These are phyloP conservation scores for Trichonephila inaurata DNA, from an alignment of 1,140 invertebrate genomes.

Conservation along the genomic window DNA sequence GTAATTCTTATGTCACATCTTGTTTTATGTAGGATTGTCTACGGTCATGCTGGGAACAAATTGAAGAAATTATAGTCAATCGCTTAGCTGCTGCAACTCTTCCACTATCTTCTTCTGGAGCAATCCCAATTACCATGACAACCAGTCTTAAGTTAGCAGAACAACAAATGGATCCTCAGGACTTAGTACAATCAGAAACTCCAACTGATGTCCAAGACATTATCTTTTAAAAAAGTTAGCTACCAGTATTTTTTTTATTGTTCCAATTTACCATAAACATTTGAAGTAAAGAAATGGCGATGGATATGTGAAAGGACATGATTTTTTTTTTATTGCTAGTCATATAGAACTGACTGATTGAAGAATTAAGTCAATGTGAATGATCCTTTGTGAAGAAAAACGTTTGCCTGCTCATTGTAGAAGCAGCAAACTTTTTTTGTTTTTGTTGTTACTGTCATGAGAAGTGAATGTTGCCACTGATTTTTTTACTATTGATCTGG, in stretches of 20 bases:
- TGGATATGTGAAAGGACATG: not conserved
- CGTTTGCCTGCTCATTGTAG: not conserved
- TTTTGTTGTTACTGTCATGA: slow-evolving; percentile 39
- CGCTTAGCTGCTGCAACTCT: slow-evolving; percentile 50
- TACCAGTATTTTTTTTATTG: slow-evolving; percentile 32
- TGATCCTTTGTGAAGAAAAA: not conserved
- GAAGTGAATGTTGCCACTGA: not conserved
- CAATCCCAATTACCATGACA: slow-evolving; percentile 30
- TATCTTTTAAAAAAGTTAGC: slow-evolving; percentile 13
- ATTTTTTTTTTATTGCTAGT: slow-evolving; percentile 65
- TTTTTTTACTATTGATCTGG: slow-evolving; percentile 5
- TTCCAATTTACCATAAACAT: slow-evolving; percentile 1
- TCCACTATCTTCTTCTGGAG: not conserved
- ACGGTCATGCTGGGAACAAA: slow-evolving; percentile 73
- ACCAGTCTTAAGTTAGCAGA: slow-evolving; percentile 70
- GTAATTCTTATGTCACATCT: too few species aligned
- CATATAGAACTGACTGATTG: slow-evolving; percentile 68
- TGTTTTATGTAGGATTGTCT: slow-evolving; percentile 54
- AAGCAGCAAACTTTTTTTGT: not conserved
- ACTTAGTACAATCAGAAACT: slow-evolving; percentile 57
- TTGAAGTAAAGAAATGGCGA: not conserved
- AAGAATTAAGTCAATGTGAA: slow-evolving; percentile 29
- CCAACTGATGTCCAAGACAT: slow-evolving; percentile 37
- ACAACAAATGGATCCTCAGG: slow-evolving; percentile 61
- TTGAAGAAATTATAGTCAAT: slow-evolving; percentile 66